A percentile compares a stretch with the other conserved stretches of the same genome.
These are phyloP conservation scores for Masticophis lateralis DNA, from an alignment of 2,797 vertebrate genomes.

Conservation along the genomic window DNA sequence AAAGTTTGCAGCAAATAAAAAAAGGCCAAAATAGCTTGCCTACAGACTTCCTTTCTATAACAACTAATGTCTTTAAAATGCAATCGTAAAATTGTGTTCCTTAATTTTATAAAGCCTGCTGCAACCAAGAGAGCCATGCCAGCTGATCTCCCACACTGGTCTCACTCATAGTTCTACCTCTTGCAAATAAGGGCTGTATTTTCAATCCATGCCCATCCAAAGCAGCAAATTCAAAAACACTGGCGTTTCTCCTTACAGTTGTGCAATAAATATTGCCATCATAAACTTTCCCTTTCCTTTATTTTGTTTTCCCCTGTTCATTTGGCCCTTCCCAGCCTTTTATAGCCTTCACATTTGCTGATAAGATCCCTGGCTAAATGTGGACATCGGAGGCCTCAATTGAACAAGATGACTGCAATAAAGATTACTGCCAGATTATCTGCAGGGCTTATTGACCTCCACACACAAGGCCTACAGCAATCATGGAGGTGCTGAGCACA, in stretches of 20 bases:
- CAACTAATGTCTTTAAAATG: background rate
- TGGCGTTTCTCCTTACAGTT: background rate
- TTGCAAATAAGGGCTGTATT: background rate
- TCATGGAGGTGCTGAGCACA: background rate
- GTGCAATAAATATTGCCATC: background rate
- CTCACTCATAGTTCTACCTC: background rate
- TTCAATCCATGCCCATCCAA: background rate
- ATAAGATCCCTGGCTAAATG: background rate
- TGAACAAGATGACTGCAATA: constrained; percentile 4
- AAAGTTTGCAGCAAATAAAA: background rate
- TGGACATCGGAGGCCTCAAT: background rate
- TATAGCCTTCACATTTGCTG: background rate
- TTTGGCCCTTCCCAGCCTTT: background rate
- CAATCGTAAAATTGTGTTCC: background rate
- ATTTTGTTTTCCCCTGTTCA: background rate
- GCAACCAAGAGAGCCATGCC: background rate
- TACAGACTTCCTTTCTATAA: background rate
- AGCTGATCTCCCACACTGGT: background rate
- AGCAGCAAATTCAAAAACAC: background rate
- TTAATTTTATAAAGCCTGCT: background rate
- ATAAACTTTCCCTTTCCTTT: background rate
- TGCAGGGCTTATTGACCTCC: background rate
- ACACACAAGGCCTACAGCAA: background rate
- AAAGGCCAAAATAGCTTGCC: background rate
- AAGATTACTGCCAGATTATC: background rate